Conservation (phyloP, 2,888 invertebrate species). For the Ashinkailepas kermadecensis region DNA sequence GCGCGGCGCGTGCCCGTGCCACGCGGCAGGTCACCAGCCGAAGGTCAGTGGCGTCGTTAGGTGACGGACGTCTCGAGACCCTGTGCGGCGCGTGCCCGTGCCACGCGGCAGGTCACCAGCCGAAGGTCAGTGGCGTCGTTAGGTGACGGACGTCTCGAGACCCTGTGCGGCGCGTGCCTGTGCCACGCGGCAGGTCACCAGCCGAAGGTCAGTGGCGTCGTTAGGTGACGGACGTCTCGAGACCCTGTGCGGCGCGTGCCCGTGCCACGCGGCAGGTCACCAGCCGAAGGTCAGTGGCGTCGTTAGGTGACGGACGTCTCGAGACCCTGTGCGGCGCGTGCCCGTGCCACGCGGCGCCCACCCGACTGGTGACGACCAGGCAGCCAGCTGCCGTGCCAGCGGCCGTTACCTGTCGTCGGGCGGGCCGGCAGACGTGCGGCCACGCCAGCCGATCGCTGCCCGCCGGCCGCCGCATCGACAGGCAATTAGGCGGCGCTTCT, state of each 20-base stretch:
- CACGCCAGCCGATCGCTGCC: neutral
- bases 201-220: neutral
- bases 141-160: neutral
- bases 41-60: neutral
- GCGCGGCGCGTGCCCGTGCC: neutral
- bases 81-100: neutral
- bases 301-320: neutral
- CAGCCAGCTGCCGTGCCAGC: neutral
- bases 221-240: neutral
- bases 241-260: neutral
- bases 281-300: neutral
- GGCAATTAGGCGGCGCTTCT: neutral
- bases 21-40: neutral
- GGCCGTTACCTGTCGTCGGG: neutral
- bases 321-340: neutral
- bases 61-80: neutral
- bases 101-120: neutral
- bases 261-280: neutral
- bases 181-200: neutral
- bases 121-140: neutral
- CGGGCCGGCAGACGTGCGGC: neutral
- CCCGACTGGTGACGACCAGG: neutral
- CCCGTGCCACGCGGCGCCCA: neutral
- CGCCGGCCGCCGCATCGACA: neutral
- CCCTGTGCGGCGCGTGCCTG: neutral